Percentiles rank a stretch among this genome's conserved stretches.
Evolutionary conservation across 2,888 invertebrate species (phyloP).

Genomic region (Eilema sororculum): DNA sequence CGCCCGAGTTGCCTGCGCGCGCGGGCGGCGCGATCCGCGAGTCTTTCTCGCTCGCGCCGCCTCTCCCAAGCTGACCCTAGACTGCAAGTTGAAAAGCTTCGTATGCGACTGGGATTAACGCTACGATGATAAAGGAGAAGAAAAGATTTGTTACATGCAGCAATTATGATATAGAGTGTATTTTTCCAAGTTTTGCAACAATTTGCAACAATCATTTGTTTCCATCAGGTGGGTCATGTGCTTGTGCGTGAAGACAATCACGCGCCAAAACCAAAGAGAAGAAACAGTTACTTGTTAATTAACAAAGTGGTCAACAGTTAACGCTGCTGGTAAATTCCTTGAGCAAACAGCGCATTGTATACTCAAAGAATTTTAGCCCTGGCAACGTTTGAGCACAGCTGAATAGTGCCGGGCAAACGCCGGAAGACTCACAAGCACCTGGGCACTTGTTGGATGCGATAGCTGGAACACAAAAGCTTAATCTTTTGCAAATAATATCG

Average conservation of each 20-base stretch:
- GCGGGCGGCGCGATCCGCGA: too few species aligned
- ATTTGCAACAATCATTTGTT: too few species aligned
- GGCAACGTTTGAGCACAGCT: neutral
- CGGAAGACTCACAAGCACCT: neutral
- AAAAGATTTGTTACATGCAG: too few species aligned
- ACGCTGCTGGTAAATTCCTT: neutral
- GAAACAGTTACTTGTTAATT: neutral
- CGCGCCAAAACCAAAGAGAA: neutral
- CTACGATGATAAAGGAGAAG: too few species aligned
- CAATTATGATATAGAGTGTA: too few species aligned
- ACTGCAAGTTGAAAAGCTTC: too few species aligned
- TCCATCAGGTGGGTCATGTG: too few species aligned
- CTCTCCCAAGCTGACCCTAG: too few species aligned
- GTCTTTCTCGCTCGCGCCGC: too few species aligned
- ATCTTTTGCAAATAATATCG: neutral
- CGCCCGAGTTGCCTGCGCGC: too few species aligned
- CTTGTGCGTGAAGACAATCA: neutral
- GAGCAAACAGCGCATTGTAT: neutral
- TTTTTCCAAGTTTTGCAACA: too few species aligned
- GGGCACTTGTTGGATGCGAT: neutral
- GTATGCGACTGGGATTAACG: too few species aligned
- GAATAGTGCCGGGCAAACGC: neutral
- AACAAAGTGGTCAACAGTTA: neutral
- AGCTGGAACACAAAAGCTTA: conserved; percentile 1
- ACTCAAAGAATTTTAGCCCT: neutral